A percentile compares a stretch with the other conserved stretches of the same genome.
Evolutionary conservation across 1,140 invertebrate genomes (phyloP).

Genomic region (Drosophila auraria): DNA sequence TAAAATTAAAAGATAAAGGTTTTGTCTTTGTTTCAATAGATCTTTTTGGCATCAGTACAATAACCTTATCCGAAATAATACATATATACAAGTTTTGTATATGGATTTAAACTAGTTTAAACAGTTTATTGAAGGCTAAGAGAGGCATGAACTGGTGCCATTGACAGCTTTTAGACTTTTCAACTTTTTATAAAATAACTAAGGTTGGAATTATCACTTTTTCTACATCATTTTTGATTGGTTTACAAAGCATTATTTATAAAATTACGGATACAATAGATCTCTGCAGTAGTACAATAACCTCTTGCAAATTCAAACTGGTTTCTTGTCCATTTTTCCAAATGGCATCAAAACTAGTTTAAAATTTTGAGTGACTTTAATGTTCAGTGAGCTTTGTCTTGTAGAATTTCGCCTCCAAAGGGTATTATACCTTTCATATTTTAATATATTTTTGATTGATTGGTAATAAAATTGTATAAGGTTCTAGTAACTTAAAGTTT

Average conservation of each 20-base stretch:
- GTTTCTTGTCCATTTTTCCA: background rate
- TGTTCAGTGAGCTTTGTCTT: background rate
- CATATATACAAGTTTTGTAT: background rate
- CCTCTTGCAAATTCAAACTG: slow-evolving; percentile 5
- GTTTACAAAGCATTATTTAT: too few relatives aligned
- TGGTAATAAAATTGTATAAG: background rate
- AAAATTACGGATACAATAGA: background rate
- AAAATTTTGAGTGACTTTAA: background rate
- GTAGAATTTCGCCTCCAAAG: background rate
- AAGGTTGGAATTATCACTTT: background rate
- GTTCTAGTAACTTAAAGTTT: background rate
- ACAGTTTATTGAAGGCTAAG: background rate
- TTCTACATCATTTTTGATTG: too few relatives aligned
- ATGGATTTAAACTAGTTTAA: slow-evolving; percentile 3
- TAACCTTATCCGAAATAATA: background rate
- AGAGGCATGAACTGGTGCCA: background rate
- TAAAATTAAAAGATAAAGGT: background rate
- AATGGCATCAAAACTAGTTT: background rate
- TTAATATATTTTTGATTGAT: background rate
- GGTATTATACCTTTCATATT: background rate
- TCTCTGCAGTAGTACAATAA: background rate
- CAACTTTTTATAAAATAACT: background rate
- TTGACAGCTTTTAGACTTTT: background rate
- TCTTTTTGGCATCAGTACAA: background rate
- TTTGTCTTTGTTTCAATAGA: background rate